Percentiles rank a stretch among this genome's conserved stretches.
Conservation (phyloP, 2,888 invertebrate genomes). For the Pogonocherus hispidulus region DNA sequence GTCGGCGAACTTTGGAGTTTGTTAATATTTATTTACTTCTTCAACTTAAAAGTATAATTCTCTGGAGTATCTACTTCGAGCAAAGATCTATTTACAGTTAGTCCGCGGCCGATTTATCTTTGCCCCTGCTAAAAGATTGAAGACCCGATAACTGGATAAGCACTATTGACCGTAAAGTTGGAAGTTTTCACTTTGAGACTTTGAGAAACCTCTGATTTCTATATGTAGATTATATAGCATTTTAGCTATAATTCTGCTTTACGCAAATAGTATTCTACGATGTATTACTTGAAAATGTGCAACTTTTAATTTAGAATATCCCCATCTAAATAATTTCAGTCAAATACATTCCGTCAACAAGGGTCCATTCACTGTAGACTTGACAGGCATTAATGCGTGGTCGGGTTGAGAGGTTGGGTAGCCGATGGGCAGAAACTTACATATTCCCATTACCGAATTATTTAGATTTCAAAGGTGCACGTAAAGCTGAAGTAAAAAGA, state of each 20-base stretch:
- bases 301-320: no score
- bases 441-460: no score
- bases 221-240: neutral
- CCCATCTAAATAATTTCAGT: no score
- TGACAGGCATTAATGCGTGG: no score
- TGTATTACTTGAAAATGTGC: neutral
- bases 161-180: neutral
- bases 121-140: neutral
- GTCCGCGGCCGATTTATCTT: constrained; percentile 1
- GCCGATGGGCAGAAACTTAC: no score
- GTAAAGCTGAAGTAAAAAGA: no score
- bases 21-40: neutral
- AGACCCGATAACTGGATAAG: neutral
- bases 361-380: no score
- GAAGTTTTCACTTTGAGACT: constrained; percentile 13
- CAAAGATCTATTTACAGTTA: neutral
- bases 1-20: no score
- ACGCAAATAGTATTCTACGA: no score
- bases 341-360: no score
- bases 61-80: neutral
- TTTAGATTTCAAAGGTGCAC: no score
- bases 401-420: no score
- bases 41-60: neutral
- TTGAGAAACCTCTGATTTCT: neutral
- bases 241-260: neutral